Evolutionary conservation across 37 sponge, comb jelly and placozoan genomes (phyloP).

Genomic region (Axinella damicornis): DNA sequence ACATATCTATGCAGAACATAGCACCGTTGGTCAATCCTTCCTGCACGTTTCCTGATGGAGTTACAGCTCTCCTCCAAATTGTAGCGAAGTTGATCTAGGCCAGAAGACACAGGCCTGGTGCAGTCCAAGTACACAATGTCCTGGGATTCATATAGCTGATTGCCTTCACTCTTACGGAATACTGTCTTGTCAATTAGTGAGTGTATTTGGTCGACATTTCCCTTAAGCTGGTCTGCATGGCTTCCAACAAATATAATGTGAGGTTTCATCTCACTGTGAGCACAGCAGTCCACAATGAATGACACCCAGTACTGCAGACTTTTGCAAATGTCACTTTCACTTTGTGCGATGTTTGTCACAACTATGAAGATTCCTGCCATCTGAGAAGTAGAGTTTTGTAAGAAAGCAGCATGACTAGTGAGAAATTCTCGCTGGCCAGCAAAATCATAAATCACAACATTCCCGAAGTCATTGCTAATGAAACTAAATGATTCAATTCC

Average conservation of each 20-base stretch:
- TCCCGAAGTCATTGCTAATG: constrained; percentile 17
- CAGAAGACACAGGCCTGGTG: too few relatives aligned
- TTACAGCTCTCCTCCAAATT: too few relatives aligned
- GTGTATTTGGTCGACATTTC: background rate
- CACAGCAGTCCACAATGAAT: background rate
- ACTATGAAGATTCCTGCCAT: constrained; percentile 15
- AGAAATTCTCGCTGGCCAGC: constrained; percentile 40
- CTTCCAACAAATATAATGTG: constrained; percentile 40
- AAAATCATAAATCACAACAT: constrained; percentile 39
- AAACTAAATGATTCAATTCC: constrained; percentile 18
- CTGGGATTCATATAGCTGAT: background rate
- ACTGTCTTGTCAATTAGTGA: background rate
- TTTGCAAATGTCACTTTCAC: constrained; percentile 5
- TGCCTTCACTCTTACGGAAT: too few relatives aligned
- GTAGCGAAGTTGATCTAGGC: too few relatives aligned
- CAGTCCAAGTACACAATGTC: too few relatives aligned
- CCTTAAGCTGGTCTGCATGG: constrained; percentile 13
- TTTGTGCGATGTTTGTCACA: constrained; percentile 23
- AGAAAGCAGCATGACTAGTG: constrained; percentile 19
- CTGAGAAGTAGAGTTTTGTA: background rate
- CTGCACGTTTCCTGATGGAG: too few relatives aligned
- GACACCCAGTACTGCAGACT: constrained; percentile 28
- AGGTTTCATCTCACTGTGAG: background rate
- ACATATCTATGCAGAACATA: too few relatives aligned
- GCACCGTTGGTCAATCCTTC: too few relatives aligned